A percentile compares a stretch with the other conserved stretches of the same genome.
Conservation (phyloP, 2,797 vertebrate species). For the Orientallactaga sibirica region DNA sequence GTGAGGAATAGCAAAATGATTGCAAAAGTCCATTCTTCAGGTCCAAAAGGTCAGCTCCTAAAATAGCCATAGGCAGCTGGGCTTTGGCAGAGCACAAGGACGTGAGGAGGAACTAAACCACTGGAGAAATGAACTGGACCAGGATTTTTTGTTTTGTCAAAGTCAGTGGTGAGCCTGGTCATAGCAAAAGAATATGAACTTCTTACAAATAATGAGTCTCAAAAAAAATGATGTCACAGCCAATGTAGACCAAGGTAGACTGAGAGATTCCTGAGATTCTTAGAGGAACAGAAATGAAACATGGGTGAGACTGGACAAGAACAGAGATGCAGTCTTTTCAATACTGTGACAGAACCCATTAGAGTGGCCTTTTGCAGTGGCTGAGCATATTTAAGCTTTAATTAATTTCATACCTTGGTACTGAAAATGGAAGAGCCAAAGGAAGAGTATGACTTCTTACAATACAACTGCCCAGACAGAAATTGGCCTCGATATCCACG, state of each 20-base stretch:
- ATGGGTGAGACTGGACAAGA: background rate
- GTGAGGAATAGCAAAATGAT: background rate
- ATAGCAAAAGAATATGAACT: background rate
- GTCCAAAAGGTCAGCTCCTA: background rate
- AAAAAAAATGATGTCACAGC: background rate
- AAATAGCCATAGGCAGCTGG: background rate
- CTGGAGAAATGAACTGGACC: background rate
- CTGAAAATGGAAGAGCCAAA: too few species aligned
- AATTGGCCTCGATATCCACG: too few species aligned
- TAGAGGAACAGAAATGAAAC: background rate
- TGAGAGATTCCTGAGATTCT: background rate
- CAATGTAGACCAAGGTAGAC: background rate
- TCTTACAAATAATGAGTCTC: background rate
- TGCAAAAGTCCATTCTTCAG: background rate
- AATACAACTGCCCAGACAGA: too few species aligned
- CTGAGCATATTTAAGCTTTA: background rate
- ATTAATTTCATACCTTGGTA: background rate
- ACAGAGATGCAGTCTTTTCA: background rate
- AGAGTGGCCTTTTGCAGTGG: background rate
- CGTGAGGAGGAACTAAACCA: background rate
- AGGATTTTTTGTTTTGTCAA: background rate
- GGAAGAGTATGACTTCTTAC: too few species aligned
- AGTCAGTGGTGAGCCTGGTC: background rate
- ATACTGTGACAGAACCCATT: background rate
- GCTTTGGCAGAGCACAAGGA: background rate